A percentile compares a stretch with the other conserved stretches of the same genome.
phyloP scores from a whole-genome alignment of 2,113 vertebrate species.

The Phoenicopterus ruber region DNA sequence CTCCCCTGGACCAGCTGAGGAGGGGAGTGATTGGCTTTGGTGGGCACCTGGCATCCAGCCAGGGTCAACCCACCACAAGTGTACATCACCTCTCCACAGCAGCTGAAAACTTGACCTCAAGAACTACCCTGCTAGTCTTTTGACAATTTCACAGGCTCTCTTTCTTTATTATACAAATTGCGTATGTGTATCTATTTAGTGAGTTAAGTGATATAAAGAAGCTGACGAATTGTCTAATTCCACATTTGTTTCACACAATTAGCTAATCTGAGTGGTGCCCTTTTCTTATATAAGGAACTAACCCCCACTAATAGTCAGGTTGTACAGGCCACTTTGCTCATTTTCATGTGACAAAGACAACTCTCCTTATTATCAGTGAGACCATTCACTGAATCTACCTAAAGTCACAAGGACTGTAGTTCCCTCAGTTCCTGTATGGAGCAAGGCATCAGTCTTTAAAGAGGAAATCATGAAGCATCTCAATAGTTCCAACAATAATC shows the following conservation, averaged over 20 bases:
- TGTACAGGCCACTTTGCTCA: background rate
- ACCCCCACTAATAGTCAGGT: background rate
- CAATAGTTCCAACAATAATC: background rate
- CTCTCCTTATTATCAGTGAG: background rate
- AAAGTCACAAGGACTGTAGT: background rate
- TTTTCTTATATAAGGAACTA: background rate
- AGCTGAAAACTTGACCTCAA: background rate
- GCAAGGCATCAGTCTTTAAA: background rate
- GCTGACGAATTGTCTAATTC: background rate
- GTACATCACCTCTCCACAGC: background rate
- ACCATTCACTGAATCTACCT: background rate
- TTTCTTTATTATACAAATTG: background rate
- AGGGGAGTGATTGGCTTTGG: too few species aligned
- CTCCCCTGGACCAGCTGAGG: too few species aligned
- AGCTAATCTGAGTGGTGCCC: background rate
- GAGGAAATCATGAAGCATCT: background rate
- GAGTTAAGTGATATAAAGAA: background rate
- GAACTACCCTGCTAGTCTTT: background rate
- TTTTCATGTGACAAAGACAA: background rate
- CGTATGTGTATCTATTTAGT: background rate
- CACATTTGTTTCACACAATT: background rate
- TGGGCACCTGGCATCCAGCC: too few species aligned
- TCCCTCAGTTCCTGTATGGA: background rate
- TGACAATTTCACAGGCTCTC: background rate
- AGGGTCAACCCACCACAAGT: too few species aligned